Evolutionary conservation across 1,140 invertebrate genomes (phyloP).

Genomic region (Idris sp.): DNA sequence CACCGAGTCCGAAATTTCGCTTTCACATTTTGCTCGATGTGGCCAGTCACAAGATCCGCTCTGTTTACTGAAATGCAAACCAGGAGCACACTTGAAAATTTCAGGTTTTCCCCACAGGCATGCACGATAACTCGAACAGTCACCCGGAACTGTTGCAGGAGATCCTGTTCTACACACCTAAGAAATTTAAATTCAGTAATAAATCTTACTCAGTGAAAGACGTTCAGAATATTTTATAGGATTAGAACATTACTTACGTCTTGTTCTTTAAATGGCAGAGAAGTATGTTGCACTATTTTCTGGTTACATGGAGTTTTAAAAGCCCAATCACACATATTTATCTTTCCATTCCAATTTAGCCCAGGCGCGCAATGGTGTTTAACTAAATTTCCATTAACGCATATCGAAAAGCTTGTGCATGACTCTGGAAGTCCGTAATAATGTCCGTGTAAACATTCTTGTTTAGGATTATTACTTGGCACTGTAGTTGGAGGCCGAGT

Average conservation of each 20-base stretch:
- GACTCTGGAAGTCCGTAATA: conserved; percentile 78
- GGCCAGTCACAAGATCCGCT: conserved; percentile 89
- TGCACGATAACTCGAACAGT: conserved; percentile 86
- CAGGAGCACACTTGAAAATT: conserved; percentile 84
- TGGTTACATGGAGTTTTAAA: conserved; percentile 75
- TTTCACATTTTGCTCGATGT: conserved; percentile 82
- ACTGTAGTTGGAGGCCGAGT: conserved; percentile 26
- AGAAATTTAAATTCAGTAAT: too few relatives aligned
- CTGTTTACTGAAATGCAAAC: conserved; percentile 87
- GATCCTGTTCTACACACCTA: conserved; percentile 82
- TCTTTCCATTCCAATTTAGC: conserved; percentile 82
- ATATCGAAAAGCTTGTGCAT: conserved; percentile 84
- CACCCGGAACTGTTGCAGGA: conserved; percentile 81
- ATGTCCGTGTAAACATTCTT: conserved; percentile 76
- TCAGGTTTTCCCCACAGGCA: conserved; percentile 89
- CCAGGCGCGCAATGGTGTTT: conserved; percentile 84
- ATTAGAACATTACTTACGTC: conserved; percentile 15
- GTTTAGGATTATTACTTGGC: conserved; percentile 54
- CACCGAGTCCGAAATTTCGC: too few relatives aligned
- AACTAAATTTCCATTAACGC: conserved; percentile 83
- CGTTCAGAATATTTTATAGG: too few relatives aligned
- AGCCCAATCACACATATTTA: conserved; percentile 84
- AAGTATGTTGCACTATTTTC: conserved; percentile 50
- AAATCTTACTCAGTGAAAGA: too few relatives aligned
- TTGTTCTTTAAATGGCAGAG: conserved; percentile 50